Evolutionary conservation across 2,797 vertebrate species (phyloP).

Genomic region (Apodemus agrarius): DNA sequence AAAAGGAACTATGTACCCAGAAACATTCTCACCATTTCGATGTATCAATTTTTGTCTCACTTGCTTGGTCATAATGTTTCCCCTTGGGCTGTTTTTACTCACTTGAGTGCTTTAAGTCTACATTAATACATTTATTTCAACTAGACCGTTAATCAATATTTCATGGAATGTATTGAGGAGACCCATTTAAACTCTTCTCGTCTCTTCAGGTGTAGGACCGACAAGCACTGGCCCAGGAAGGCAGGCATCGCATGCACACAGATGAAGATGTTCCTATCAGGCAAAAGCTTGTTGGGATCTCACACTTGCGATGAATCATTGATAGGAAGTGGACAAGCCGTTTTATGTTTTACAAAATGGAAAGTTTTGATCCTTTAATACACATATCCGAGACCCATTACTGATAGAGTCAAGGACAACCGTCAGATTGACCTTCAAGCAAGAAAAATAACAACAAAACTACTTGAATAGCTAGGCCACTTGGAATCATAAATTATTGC

Average conservation of each 20-base stretch:
- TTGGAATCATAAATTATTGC: neutral
- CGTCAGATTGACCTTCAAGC: neutral
- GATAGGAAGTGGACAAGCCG: slow-evolving; percentile 65
- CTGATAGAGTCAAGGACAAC: slow-evolving; percentile 38
- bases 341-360: slow-evolving; percentile 67
- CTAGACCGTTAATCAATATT: slow-evolving; percentile 91
- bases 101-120: slow-evolving; percentile 87
- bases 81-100: slow-evolving; percentile 79
- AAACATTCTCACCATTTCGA: slow-evolving; percentile 88
- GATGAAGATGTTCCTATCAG: slow-evolving; percentile 83
- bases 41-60: slow-evolving; percentile 86
- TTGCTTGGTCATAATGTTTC: slow-evolving; percentile 74
- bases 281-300: slow-evolving; percentile 61
- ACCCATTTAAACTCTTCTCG: slow-evolving; percentile 84
- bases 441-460: slow-evolving; percentile 12
- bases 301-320: slow-evolving; percentile 79
- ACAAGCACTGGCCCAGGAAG: slow-evolving; percentile 59
- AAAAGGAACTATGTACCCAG: slow-evolving; percentile 92
- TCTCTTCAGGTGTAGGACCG: slow-evolving; percentile 65
- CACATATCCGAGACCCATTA: neutral
- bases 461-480: neutral
- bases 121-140: slow-evolving; percentile 89
- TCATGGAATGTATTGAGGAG: slow-evolving; percentile 88
- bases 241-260: slow-evolving; percentile 69
- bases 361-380: slow-evolving; percentile 55